Conservation (phyloP, 2,797 vertebrate species). For the Erpetoichthys calabaricus region DNA sequence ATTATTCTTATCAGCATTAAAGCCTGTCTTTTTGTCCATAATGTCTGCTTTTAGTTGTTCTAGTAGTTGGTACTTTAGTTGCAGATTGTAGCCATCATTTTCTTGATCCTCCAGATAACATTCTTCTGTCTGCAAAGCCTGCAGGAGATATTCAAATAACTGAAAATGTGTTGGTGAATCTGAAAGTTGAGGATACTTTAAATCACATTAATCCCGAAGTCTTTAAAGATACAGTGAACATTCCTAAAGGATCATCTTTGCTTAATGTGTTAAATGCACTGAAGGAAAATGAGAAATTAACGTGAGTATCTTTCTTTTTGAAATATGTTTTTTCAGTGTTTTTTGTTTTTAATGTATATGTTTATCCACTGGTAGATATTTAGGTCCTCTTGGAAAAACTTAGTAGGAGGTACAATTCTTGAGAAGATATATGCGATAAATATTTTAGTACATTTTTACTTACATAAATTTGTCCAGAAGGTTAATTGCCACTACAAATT, state of each 20-base stretch:
- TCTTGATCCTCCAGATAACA: slow-evolving; percentile 34
- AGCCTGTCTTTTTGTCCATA: not conserved
- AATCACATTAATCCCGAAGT: slow-evolving; percentile 5
- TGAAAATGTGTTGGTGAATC: slow-evolving; percentile 21
- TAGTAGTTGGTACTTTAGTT: no score
- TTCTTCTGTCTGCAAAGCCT: slow-evolving; percentile 29
- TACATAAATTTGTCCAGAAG: no score
- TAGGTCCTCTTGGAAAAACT: no score
- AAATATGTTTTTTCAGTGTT: no score
- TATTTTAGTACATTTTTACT: no score
- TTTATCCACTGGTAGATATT: no score
- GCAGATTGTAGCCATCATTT: not conserved
- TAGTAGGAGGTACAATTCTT: no score
- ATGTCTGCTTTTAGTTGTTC: not conserved
- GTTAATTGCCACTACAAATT: no score
- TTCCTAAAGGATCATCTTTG: slow-evolving; percentile 42
- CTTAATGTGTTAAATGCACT: slow-evolving; percentile 45
- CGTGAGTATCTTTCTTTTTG: slow-evolving; percentile 24
- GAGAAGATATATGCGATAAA: no score
- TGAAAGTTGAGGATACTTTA: slow-evolving; percentile 44
- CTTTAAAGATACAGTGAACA: slow-evolving; percentile 28
- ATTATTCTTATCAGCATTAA: not conserved
- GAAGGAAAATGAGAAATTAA: slow-evolving; percentile 17
- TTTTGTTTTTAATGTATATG: no score
- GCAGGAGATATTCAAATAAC: slow-evolving; percentile 13